Evolutionary conservation across 2,888 invertebrate species (phyloP), one percentile per base, ranked within the genome.

Genomic region (Drosophila testacea): DNA sequence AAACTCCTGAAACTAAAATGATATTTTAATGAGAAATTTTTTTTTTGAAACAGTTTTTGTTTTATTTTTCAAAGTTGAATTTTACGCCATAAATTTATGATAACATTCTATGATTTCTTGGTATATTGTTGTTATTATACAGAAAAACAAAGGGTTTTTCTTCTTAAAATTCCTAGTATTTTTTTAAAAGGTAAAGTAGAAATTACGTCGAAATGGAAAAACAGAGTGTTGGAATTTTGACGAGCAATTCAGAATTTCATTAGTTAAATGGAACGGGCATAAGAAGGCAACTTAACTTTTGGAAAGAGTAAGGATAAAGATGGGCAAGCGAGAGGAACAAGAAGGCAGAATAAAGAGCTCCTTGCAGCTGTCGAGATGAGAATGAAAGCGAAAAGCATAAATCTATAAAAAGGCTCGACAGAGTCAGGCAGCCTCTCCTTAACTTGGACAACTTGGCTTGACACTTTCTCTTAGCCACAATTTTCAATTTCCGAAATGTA

Each of bases 231-330:
- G 27, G 5, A 11, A 10, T 38, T 30, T 34, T 32, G 47, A 16
- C 9, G 30, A 27, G 16, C 39, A 27, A 46, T 51, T 32, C 30
- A 22, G 28, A 69, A 68, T 73, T 69, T 69, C 73, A 81, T 79
- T 85, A 85, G 83, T 55, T 64, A 69, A 85, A 76, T 85, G 73
- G 60, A 36, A 47, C 52, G 48, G 50, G 47, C 42, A 11, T 27
- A 47, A 38, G 48, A n/a, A 27, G 36, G 34, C n/a, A 28, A 48
- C 48, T 60, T 16, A 42, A 41, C 28, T 4, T 22, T 34, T 16
- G 4, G 34, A 34, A 39, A 16, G n/a, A 10, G 4, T 39, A 13
- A 27, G 44, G 34, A 44, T 32, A 34, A 11, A 10, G 27, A 30
- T 5, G 6, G 39, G 39, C 6, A 52, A 54, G 10, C 9, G 4